Base-by-base conservation (phyloP, 2,888 invertebrate genomes). In the Erebia epiphron region DNA sequence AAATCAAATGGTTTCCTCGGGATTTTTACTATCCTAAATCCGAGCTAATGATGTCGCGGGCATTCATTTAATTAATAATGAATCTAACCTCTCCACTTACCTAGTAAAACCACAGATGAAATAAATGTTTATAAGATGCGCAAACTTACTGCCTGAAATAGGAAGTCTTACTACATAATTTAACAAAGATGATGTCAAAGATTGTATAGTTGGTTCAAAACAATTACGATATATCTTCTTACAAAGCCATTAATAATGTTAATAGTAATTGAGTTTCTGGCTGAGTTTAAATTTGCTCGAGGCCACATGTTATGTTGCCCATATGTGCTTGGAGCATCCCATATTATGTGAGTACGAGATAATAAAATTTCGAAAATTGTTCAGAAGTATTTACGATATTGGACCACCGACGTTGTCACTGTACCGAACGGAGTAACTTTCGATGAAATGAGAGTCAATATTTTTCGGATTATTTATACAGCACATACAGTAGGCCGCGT, bases 321-420 rank as follows among this genome's bases (percentile, higher is more conserved):
- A 60, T 43, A 61, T 61, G 41, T 61, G 61, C 35, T 65, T 65
- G 52, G 54, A 54, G 43, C 65, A 41, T 65, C 43, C 56, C 65
- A 65, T 56, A 16, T 50, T 65, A 35, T 50, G 52, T 35, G 64
- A 52, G 9, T 50, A 50, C n/a, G 43, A 10, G 54, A 41, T 16
- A 65, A 56, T 54, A 65, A 56, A 65, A 65, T 56, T 65, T 56
- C 18, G 56, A 43, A 43, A 65, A 54, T 65, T 10, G 52, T 3
- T 65, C 18, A 43, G 18, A 65, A 41, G 54, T 54, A 43, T 56
- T 63, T 26, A 26, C 11, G 50, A 54, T 35, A 10, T 65, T 65
- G 41, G 65, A 54, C 52, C 54, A 65, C 54, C 54, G 18, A 56
- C 57, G 66, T 66, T 16, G n/a, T 60, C 21, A 52, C 16, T 18